Base-by-base conservation (phyloP, 2,888 invertebrate genomes). In the Ornithoptera priamus region DNA sequence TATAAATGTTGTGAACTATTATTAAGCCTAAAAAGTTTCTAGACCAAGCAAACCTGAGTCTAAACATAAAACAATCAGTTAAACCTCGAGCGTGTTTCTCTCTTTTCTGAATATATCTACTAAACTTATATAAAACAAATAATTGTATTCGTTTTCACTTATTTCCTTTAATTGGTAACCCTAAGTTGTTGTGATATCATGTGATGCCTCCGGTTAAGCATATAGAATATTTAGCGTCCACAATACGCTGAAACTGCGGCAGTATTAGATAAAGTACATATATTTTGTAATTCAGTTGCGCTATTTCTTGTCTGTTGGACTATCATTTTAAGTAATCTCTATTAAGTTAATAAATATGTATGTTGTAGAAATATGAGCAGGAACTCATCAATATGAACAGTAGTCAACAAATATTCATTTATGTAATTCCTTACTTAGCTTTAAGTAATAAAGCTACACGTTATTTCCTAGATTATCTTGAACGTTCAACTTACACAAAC, bases 181-280 rank as follows among this genome's bases (percentile, higher is more conserved):
- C 70, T 70, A 22, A 8, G 24, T 17, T 46, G 12, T 46, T 24
- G 62, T 53, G 64, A 42, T 64, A 56, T 57, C 42, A 53, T 57
- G 56, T 39, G n/a, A 70, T 30, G 67, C 67, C 67, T 70, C 63
- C 61, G 60, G 70, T 70, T 67, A 70, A 70, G 59, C 62, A 69
- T 3, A 30, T 65, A 65, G 46, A 65, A 62, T 69, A 62, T 62
- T 69, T 65, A 61, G 69, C 65, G 67, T 61, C 67, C 67, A 60
- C 69, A 69, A 65, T 69, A 65, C 60, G 24, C 36, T 65, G 30
- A 30, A 63, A 67, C 22, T 24, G 50, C 36, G 36, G 63, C 58
- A 53, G 63, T 67, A 67, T 70, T 70, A 67, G 8, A 50, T 36
- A 12, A 67, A 66, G 63, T 66, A n/a, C 39, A 59, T 53, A 70